phyloP scores from a whole-genome alignment of 2,113 vertebrate species.

The Protobothrops flavoviridis region DNA sequence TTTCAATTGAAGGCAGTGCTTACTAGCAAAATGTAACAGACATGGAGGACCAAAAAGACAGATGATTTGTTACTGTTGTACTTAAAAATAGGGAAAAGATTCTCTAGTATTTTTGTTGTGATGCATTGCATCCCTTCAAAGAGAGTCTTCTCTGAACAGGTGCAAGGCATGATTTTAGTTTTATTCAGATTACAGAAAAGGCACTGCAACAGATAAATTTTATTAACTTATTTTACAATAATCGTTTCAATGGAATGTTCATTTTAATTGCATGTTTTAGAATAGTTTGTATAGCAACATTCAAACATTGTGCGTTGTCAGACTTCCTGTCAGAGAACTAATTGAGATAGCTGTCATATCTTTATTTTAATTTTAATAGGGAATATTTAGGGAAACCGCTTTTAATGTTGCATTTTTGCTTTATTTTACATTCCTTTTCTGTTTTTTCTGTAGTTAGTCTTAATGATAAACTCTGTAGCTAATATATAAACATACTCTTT shows the following conservation, averaged over 20 bases:
- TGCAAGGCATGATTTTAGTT: constrained; percentile 13
- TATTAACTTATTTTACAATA: background rate
- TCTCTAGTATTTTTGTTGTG: constrained; percentile 30
- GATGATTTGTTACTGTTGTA: background rate
- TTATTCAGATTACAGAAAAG: constrained; percentile 39
- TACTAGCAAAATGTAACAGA: background rate
- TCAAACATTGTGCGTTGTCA: constrained; percentile 51
- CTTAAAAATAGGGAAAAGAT: constrained; percentile 25
- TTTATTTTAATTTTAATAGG: constrained; percentile 57
- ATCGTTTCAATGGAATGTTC: background rate
- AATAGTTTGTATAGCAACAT: constrained; percentile 34
- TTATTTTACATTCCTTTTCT: constrained; percentile 49
- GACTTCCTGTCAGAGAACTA: constrained; percentile 43
- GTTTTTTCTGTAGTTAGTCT: constrained; percentile 41
- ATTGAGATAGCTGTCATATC: constrained; percentile 51
- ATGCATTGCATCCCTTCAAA: constrained; percentile 39
- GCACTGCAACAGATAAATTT: constrained; percentile 44
- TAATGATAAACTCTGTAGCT: background rate
- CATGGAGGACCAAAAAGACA: background rate
- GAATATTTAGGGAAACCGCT: background rate
- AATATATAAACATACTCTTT: background rate
- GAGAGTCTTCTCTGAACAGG: constrained; percentile 10
- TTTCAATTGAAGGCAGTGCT: constrained; percentile 16
- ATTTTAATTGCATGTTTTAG: constrained; percentile 17
- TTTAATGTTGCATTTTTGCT: background rate